Base-by-base conservation (phyloP, 2,113 vertebrate species). In the Baryphthengus martii region DNA sequence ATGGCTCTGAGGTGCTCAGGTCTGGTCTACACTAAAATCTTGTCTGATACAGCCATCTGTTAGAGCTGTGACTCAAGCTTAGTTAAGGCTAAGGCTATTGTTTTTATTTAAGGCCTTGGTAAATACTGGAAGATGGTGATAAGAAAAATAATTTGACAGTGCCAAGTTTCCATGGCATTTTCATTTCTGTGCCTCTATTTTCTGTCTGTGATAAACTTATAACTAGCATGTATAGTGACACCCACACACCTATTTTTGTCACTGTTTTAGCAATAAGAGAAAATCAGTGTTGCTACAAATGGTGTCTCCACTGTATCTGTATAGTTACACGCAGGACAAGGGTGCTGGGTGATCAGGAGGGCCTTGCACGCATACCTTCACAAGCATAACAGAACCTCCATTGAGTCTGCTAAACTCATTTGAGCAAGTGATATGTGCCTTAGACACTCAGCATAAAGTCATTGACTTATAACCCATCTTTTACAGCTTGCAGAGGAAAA, bases 401-500 rank as follows among this genome's bases (percentile, higher is more conserved):
- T 15, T 26, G n/a, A 87, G 33, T 37, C 71, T 85, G 50, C 68
- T 88, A 39, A 73, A 79, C 33, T 75, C 45, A 35, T 56, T 80
- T 85, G 53, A 29, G 20, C 74, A 85, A 76, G 56, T 31, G 33
- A 44, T 81, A 59, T 24, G 79, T 94, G 88, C 73, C 81, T 94
- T 96, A 90, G 42, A 93, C 23, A 56, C 45, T 72, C 75, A 56
- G n/a, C 63, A 68, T 79, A 77, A 93, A 92, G 62, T 82, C 33
- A 31, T 65, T 95, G 70, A 80, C 49, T 93, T 96, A 77, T 31
- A 81, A 88, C 65, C 49, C n/a, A n/a, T 85, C 63, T 89, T 76
- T 63, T 93, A 56, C 59, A 94, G 80, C 81, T 63, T 77, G 25
- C 71, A 80, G 39, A 62, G 67, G 39, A 20, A 39, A 78, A 62